Base-by-base conservation (phyloP, 1,140 invertebrate species). In the Temnothorax curvispinosus region DNA sequence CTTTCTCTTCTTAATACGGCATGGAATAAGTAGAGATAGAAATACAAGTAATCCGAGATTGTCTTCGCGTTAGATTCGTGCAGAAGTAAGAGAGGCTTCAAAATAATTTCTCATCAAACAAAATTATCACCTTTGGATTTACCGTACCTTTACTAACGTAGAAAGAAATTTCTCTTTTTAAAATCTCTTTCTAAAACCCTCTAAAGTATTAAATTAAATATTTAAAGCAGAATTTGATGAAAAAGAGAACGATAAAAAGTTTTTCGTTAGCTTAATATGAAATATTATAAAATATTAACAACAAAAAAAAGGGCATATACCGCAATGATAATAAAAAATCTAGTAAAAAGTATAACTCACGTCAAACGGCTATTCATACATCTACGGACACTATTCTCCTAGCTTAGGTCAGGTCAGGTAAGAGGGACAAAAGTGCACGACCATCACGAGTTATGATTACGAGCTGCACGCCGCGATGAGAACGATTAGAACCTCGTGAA, bases 381-480 rank as follows among this genome's bases (percentile, higher is more conserved):
- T 21, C 7, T 35, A 65, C 32, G 41, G 44, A 78, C 21, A 44
- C 86, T 89, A 89, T 87, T 89, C 76, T 89, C 50, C 58, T 47
- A 67, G 50, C 56, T 80, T 77, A 18, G 21, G 84, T 58, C 82
- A 85, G 82, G 87, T 86, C 82, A 72, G 75, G 87, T 86, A 89
- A 81, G 85, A 87, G 76, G 88, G 58, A 77, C 76, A 87, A 87
- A 75, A 84, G 85, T 87, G 88, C 88, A 89, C 78, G 86, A 74
- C 60, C 74, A 62, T 89, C 88, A 89, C 85, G 65, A 90, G 74
- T 89, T 86, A 90, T 80, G 88, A 87, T 89, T 54, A 77, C 77
- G 71, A 77, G 78, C 54, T 75, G 65, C 85, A 90, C 85, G 88
- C 41, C 60, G 88, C 9, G 76, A 50, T 86, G 21, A 44, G n/a